These are phyloP conservation scores for Acipenser oxyrinchus DNA, from an alignment of 2,797 vertebrate genomes.

Conservation along the genomic window DNA sequence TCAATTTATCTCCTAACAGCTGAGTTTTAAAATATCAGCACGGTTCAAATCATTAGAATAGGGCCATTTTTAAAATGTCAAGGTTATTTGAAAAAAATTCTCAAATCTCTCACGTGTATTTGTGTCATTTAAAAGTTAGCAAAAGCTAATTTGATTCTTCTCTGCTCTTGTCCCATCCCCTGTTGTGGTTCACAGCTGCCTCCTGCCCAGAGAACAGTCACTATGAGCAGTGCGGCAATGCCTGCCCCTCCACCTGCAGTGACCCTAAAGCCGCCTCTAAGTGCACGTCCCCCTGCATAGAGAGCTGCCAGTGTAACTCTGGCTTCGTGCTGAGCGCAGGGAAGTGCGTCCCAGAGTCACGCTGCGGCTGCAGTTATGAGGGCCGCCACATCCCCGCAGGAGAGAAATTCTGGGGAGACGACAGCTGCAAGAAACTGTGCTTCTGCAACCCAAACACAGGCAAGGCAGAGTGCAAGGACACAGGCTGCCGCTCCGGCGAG, in stretches of 20 bases:
- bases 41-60: no score
- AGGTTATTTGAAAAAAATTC: no score
- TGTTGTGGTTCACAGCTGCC: constrained; percentile 31
- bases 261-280: constrained; percentile 35
- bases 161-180: not conserved
- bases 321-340: constrained; percentile 49
- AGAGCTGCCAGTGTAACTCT: constrained; percentile 50
- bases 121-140: not conserved
- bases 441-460: constrained; percentile 33
- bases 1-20: no score
- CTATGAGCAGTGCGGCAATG: constrained; percentile 52
- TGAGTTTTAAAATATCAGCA: no score
- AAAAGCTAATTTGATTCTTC: not conserved
- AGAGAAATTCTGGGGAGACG: constrained; percentile 48
- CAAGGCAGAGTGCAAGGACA: constrained; percentile 33
- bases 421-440: constrained; percentile 40
- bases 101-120: not conserved
- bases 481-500: constrained; percentile 31
- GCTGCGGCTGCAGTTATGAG: constrained; percentile 50
- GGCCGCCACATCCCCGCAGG: constrained; percentile 40
- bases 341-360: constrained; percentile 31
- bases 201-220: constrained; percentile 54
- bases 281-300: constrained; percentile 48
- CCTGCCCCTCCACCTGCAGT: constrained; percentile 56
- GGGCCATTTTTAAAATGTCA: no score